Conservation (phyloP, 2,113 vertebrate genomes). For the Prionailurus viverrinus region DNA sequence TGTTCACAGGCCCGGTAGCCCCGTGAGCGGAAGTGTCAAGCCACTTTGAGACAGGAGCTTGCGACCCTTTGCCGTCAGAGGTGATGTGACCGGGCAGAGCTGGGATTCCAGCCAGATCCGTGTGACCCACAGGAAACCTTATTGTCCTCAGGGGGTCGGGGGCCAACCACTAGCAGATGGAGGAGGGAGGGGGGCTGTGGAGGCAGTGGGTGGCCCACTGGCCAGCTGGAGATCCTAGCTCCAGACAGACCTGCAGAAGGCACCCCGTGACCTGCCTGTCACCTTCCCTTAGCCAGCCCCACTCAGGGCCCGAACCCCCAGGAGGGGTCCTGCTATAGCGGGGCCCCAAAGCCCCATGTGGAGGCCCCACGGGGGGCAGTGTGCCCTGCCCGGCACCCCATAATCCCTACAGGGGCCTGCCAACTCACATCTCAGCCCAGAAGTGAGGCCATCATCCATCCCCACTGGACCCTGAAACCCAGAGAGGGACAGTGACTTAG, state of each 20-base stretch:
- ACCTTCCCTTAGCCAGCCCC: neutral
- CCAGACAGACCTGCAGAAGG: no score
- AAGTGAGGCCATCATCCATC: neutral
- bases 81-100: neutral
- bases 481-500: neutral
- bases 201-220: neutral
- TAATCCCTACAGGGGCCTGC: neutral
- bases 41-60: neutral
- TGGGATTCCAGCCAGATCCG: neutral
- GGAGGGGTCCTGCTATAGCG: neutral
- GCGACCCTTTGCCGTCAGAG: neutral
- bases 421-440: neutral
- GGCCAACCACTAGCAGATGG: neutral
- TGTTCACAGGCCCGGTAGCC: neutral
- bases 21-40: neutral
- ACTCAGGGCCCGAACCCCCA: neutral
- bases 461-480: neutral
- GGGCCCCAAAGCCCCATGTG: neutral
- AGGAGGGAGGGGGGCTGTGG: fast-evolving
- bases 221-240: neutral
- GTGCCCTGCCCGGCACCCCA: neutral
- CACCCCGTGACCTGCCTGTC: fast-evolving
- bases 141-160: constrained; percentile 12
- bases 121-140: constrained; percentile 20
- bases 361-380: neutral